phyloP scores from a whole-genome alignment of 2,797 vertebrate genomes.

The Coregonus suidteri region DNA sequence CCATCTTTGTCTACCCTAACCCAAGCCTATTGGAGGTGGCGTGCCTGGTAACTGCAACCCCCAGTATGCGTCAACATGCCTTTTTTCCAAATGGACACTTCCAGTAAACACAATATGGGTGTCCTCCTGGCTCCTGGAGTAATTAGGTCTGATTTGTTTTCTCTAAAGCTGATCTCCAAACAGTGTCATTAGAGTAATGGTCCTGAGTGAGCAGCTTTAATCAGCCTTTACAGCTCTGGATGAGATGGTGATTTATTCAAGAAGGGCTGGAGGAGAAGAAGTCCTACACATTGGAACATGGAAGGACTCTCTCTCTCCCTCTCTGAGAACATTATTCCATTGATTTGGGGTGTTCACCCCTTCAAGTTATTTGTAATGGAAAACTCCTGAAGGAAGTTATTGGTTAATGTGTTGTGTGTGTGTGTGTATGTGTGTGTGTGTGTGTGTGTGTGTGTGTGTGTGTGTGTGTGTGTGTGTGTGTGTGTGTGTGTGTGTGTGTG shows the following conservation, averaged over 20 bases:
- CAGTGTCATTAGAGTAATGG: conserved; percentile 17
- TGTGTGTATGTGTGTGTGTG: conserved; percentile 1
- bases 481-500: conserved; percentile 6
- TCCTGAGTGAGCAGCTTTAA: conserved; percentile 3
- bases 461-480: neutral
- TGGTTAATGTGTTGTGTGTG: conserved; percentile 16
- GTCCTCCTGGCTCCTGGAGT: neutral
- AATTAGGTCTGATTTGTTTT: conserved; percentile 1
- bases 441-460: neutral
- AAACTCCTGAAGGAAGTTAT: conserved; percentile 19
- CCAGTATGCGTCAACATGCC: neutral
- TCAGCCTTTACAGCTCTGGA: conserved; percentile 4
- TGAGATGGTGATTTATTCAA: conserved; percentile 1
- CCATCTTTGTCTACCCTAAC: neutral
- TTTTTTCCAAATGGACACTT: neutral
- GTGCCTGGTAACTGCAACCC: neutral
- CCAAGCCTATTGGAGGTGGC: neutral
- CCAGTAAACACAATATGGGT: conserved; percentile 4
- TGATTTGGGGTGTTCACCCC: neutral
- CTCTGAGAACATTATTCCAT: neutral
- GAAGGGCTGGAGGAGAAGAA: conserved; percentile 16
- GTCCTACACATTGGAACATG: neutral
- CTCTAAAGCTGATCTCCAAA: conserved; percentile 5
- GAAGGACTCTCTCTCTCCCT: conserved; percentile 1
- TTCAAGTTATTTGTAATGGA: conserved; percentile 20